Evolutionary conservation across 2,888 invertebrate genomes (phyloP), one percentile per base, ranked within the genome.

Genomic region (Hyppa rectilinea): DNA sequence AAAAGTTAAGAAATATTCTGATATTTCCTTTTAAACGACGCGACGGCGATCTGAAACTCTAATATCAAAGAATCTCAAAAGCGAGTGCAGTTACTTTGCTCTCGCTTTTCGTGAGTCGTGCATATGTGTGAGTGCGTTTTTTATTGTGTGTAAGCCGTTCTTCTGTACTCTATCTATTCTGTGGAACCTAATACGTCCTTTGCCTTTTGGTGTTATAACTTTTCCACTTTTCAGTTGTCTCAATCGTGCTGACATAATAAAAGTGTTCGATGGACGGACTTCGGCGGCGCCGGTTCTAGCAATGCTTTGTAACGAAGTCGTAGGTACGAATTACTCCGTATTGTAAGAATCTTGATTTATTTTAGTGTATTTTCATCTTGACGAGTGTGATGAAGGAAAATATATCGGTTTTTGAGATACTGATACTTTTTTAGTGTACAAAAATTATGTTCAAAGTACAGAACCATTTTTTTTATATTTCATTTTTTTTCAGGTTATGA

Each of bases 161-260:
- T 70, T 70, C 73, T 36, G 43, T 52, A n/a, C 7, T 0, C 34
- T 71, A 31, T n/a, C 0, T 52, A 38, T 31, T 38, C 17, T 74
- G 17, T 71, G 50, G 29, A 23, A 36, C 36, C 10, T 63, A 50
- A 70, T 61, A 55, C 40, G 61, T 64, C 43, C 9, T 53, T 63
- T 59, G 53, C 64, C 61, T 43, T 71, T 75, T 64, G 50, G 59
- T 66, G 66, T 72, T 76, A 78, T 70, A 76, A 73, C 66, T 77
- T 80, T 71, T 71, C 82, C 81, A 84, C 78, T 77, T 97, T 97
- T 83, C 96, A 98, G 98, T 95, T 98, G 98, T 92, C 96, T 98
- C 87, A 97, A 98, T 91, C 97, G 98, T 84, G 97, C 97, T 49
- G 98, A 98, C 93, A 97, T 98, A 85, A 97, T 98, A 88, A 98